A percentile compares a stretch with the other conserved stretches of the same genome.
phyloP scores from a whole-genome alignment of 2,113 vertebrate genomes.

The Aegotheles bennettii region DNA sequence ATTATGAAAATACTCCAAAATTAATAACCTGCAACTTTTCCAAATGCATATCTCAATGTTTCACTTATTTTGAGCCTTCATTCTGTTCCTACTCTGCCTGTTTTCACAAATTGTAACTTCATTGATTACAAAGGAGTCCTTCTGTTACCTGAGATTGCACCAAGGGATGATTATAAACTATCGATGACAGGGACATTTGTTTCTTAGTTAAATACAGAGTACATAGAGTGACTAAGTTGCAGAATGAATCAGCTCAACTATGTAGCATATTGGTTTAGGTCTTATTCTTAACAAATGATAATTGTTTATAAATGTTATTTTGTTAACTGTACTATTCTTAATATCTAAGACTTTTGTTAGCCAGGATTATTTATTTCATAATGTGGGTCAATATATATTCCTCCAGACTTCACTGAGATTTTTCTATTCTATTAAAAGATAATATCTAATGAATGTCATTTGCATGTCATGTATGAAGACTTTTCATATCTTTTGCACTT shows the following conservation, averaged over 20 bases:
- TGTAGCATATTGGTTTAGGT: not conserved
- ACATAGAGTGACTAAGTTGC: not conserved
- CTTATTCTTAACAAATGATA: not conserved
- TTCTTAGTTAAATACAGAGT: not conserved
- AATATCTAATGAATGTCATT: not conserved
- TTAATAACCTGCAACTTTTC: not conserved
- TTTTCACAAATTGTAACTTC: not conserved
- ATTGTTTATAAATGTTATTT: not conserved
- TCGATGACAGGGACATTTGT: not conserved
- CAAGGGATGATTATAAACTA: not conserved
- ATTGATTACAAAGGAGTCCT: not conserved
- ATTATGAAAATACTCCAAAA: too few species aligned
- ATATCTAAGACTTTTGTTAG: not conserved
- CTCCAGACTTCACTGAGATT: rapidly evolving
- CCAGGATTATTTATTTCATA: not conserved
- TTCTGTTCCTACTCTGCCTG: not conserved
- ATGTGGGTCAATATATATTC: not conserved
- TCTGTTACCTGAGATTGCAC: not conserved
- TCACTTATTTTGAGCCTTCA: not conserved
- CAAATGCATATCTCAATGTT: not conserved
- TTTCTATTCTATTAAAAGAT: not conserved
- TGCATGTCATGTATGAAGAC: not conserved
- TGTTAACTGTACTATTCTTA: not conserved
- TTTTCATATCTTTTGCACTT: not conserved
- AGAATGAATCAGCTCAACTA: not conserved